Evolutionary conservation across 2,797 vertebrate genomes (phyloP).

Genomic region (Pristis pectinata): DNA sequence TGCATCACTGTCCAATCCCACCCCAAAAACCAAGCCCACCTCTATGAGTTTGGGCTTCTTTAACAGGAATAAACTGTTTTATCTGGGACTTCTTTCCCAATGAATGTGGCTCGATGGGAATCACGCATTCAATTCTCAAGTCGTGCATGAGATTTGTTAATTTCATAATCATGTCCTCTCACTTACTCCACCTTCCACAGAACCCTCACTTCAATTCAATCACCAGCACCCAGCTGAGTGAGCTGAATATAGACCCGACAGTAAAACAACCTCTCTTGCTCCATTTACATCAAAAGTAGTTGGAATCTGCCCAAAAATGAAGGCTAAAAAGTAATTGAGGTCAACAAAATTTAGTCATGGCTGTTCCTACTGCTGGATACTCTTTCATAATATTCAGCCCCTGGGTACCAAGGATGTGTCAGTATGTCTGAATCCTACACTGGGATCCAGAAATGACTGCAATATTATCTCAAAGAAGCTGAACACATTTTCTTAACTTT

Average conservation of each 20-base stretch:
- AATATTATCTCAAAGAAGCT: not conserved
- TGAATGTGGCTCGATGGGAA: too few species aligned
- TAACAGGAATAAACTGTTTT: too few species aligned
- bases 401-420: not conserved
- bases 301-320: not conserved
- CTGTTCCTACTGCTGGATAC: not conserved
- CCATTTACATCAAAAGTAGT: not conserved
- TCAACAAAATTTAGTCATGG: not conserved
- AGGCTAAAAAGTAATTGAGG: conserved; percentile 7
- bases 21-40: too few species aligned
- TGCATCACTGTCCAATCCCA: too few species aligned
- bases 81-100: too few species aligned
- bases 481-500: not conserved
- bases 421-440: not conserved
- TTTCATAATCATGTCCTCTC: too few species aligned
- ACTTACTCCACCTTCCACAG: not conserved
- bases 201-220: not conserved
- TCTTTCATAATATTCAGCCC: not conserved
- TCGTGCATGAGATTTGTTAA: too few species aligned
- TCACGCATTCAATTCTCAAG: too few species aligned
- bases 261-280: not conserved
- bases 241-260: not conserved
- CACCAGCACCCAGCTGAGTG: not conserved
- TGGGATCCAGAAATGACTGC: not conserved
- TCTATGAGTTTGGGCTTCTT: too few species aligned